Evolutionary conservation across 1,140 invertebrate genomes (phyloP), one percentile per base, ranked within the genome.

Genomic region (Lysiphlebus fabarum): DNA sequence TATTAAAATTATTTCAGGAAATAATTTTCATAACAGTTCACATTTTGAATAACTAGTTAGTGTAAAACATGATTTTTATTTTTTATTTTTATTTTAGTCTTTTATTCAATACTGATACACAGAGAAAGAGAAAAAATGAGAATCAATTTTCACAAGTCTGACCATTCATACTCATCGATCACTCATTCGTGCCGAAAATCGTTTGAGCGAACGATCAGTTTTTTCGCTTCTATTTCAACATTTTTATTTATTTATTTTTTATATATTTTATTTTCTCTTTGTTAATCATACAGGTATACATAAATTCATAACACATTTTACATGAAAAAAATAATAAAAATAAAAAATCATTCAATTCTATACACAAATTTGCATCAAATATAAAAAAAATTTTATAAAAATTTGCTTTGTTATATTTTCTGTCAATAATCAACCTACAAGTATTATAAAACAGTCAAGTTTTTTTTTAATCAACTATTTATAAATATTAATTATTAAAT

Each of bases 71-170:
- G 41, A 55, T 10, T 55, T 33, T 33, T 55, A 38, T 34, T 17
- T 26, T 26, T 26, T n/a, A n/a, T n/a, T n/a, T n/a, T n/a, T n/a
- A n/a, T n/a, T 26, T 26, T 26, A 26, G 17, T 26, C 17, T 26
- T 26, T 26, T 4, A 26, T 26, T 26, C 17, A 51, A 6, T 36
- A 9, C 36, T 36, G 38, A 10, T 38, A 34, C 34, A 51, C 36
- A 11, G 49, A 51, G 49, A 51, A 51, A 51, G 49, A 51, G 49
- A 7, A 7, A 33, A 40, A 7, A 26, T 14, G 42, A 63, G 49
- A 55, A 63, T 63, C 62, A 60, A 63, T 63, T 63, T 60, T 57
- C 58, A 63, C 58, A 37, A 53, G 48, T 59, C 59, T 50, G 10
- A 49, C 62, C 58, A 63, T 63, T 63, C 58, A 63, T 63, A 55